A percentile compares a stretch with the other conserved stretches of the same genome.
Conservation (phyloP, 1,140 invertebrate species). For the Caenorhabditis latens region DNA sequence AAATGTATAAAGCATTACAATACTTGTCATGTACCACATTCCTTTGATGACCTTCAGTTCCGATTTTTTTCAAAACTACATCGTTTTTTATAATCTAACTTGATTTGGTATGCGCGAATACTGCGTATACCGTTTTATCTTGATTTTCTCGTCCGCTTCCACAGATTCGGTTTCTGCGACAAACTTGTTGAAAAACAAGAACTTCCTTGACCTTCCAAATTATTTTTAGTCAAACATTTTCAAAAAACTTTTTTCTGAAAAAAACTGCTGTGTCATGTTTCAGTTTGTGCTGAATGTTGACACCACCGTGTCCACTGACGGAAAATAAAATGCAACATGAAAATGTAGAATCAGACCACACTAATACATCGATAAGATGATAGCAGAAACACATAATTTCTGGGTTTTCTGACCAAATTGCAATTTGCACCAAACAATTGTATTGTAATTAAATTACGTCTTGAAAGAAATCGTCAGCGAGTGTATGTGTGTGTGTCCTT, state of each 20-base stretch:
- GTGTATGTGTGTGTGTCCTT: not conserved
- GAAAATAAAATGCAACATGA: conserved; percentile 23
- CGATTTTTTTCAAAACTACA: not conserved
- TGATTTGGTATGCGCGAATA: not conserved
- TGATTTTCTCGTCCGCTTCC: not conserved
- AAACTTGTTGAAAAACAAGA: too few relatives aligned
- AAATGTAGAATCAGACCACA: conserved; percentile 39
- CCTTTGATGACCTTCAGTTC: not conserved
- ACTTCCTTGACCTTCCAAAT: too few relatives aligned
- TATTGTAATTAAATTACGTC: conserved; percentile 28
- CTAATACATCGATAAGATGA: conserved; percentile 37
- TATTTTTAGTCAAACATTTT: not conserved
- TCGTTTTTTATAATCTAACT: not conserved
- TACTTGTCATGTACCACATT: too few relatives aligned
- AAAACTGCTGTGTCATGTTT: not conserved
- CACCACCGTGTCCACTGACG: not conserved
- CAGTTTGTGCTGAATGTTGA: not conserved
- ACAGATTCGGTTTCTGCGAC: not conserved
- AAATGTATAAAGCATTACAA: too few relatives aligned
- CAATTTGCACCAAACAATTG: conserved; percentile 21
- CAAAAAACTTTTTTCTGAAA: not conserved
- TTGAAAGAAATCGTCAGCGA: not conserved
- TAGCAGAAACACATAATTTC: conserved; percentile 9
- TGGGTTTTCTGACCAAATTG: not conserved
- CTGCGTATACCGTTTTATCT: not conserved